phyloP scores from a whole-genome alignment of 2,113 vertebrate species.

The Xiphophorus maculatus region DNA sequence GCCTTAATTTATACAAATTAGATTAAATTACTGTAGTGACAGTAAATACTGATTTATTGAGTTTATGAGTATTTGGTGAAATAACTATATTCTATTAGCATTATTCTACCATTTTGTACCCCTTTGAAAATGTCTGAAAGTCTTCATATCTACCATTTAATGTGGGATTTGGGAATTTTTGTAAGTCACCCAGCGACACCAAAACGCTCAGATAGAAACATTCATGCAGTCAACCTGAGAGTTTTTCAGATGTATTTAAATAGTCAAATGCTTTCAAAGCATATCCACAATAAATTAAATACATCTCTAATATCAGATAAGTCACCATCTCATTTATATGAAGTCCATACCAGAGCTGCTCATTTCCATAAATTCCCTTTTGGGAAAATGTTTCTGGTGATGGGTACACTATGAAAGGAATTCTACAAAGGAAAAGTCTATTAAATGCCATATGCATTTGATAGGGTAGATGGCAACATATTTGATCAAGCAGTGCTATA shows the following conservation, averaged over 20 bases:
- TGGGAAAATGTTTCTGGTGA: slow-evolving; percentile 30
- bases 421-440: slow-evolving; percentile 11
- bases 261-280: no score
- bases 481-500: slow-evolving; percentile 40
- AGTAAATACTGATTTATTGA: no score
- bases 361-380: slow-evolving; percentile 38
- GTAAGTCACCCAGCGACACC: no score
- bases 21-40: neutral
- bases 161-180: no score
- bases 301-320: slow-evolving; percentile 31
- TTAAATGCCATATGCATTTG: slow-evolving; percentile 24
- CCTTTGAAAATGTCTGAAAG: no score
- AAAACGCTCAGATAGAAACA: no score
- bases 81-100: no score
- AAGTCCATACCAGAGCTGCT: slow-evolving; percentile 35
- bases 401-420: slow-evolving; percentile 16
- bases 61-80: no score
- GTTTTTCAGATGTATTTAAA: no score
- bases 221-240: no score
- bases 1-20: neutral
- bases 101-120: no score
- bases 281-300: neutral
- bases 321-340: slow-evolving; percentile 9
- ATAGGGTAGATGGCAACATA: slow-evolving; percentile 13
- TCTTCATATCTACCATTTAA: no score